phyloP scores from a whole-genome alignment of 2,113 vertebrate species.

The Anarhynchus alexandrinus region DNA sequence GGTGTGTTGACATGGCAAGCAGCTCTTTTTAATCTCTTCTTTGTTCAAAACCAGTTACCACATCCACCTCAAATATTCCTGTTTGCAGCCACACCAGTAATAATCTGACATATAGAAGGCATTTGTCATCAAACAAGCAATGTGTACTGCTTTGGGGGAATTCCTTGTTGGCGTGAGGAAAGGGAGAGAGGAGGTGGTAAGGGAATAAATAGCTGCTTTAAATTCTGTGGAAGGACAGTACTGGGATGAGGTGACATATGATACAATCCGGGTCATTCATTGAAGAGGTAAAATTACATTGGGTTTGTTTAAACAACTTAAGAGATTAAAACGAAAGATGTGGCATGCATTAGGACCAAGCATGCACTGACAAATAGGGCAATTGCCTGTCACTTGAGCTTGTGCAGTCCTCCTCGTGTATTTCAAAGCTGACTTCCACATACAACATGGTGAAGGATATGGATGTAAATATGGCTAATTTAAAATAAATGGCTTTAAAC shows the following conservation, averaged over 20 bases:
- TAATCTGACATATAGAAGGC: not conserved
- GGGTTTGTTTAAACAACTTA: not conserved
- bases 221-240: not conserved
- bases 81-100: not conserved
- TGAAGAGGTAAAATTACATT: not conserved
- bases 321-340: not conserved
- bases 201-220: not conserved
- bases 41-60: constrained; percentile 26
- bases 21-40: constrained; percentile 14
- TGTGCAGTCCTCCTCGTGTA: not conserved
- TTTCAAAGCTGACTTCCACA: not conserved
- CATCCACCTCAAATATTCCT: constrained; percentile 10
- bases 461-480: not conserved
- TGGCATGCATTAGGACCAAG: not conserved
- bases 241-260: not conserved
- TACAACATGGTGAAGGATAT: not conserved
- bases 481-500: not conserved
- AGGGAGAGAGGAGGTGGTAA: not conserved
- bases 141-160: not conserved
- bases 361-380: not conserved
- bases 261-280: not conserved
- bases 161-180: not conserved
- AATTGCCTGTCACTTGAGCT: not conserved
- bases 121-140: constrained; percentile 20
- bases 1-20: not conserved